Evolutionary conservation across 2,888 invertebrate species (phyloP).

Genomic region (Eupithecia tripunctaria): DNA sequence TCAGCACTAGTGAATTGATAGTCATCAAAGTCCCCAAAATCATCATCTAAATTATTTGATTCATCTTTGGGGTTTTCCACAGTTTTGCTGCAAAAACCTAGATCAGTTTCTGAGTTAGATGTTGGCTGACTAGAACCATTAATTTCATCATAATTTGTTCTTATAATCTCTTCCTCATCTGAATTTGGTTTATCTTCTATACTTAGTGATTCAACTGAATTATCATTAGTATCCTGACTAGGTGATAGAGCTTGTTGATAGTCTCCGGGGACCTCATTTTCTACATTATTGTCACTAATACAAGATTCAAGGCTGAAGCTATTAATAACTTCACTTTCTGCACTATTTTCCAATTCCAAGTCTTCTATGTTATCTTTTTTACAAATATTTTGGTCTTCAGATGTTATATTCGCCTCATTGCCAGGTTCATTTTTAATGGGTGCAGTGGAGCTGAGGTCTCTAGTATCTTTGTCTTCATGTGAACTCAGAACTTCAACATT

Average conservation of each 20-base stretch:
- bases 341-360: slow-evolving; percentile 66
- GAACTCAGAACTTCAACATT: slow-evolving; percentile 38
- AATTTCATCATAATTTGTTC: slow-evolving; percentile 31
- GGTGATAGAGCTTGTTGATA: slow-evolving; percentile 43
- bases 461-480: slow-evolving; percentile 42
- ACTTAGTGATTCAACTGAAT: slow-evolving; percentile 40
- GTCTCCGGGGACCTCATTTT: slow-evolving; percentile 45
- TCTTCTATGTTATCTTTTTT: slow-evolving; percentile 69
- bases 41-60: slow-evolving; percentile 53
- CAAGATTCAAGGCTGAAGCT: slow-evolving; percentile 41
- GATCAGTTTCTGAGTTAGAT: slow-evolving; percentile 26
- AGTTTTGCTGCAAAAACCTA: slow-evolving; percentile 38
- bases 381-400: slow-evolving; percentile 51
- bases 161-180: slow-evolving; percentile 36
- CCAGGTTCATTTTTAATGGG: slow-evolving; percentile 28
- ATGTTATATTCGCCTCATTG: slow-evolving; percentile 42
- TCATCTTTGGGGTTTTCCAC: slow-evolving; percentile 10
- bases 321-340: slow-evolving; percentile 44
- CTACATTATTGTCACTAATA: slow-evolving; percentile 47
- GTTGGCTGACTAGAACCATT: slow-evolving; percentile 28
- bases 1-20: slow-evolving; percentile 71
- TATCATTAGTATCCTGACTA: slow-evolving; percentile 42
- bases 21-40: slow-evolving; percentile 83
- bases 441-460: slow-evolving; percentile 40
- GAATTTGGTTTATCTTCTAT: slow-evolving; percentile 37